Percentiles rank a stretch among this genome's conserved stretches.
These are phyloP conservation scores for Notospermus geniculatus DNA, from an alignment of 1,140 invertebrate species.

Conservation along the genomic window DNA sequence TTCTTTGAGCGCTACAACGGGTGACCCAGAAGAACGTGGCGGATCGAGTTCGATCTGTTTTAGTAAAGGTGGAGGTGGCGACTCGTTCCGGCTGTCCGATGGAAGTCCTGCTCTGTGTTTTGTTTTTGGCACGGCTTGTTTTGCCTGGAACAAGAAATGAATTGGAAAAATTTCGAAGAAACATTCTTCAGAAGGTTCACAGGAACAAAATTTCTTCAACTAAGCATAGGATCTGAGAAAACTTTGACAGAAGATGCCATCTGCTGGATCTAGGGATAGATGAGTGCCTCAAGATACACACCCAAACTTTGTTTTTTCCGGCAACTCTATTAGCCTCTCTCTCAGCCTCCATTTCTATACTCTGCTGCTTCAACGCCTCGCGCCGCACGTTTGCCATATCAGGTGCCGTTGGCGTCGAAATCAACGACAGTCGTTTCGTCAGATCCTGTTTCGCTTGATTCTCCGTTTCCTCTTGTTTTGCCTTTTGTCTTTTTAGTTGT, in stretches of 20 bases:
- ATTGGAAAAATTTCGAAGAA: too few relatives aligned
- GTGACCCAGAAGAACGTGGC: slow-evolving; percentile 31
- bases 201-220: too few relatives aligned
- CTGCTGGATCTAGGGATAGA: slow-evolving; percentile 7
- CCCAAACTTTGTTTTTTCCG: slow-evolving; percentile 42
- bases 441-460: slow-evolving; percentile 35
- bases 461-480: slow-evolving; percentile 42
- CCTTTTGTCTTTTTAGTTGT: slow-evolving; percentile 46
- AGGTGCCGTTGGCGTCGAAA: slow-evolving; percentile 44
- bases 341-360: background rate
- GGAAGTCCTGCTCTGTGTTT: slow-evolving; percentile 34
- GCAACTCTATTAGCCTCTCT: slow-evolving; percentile 25
- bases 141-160: slow-evolving; percentile 38
- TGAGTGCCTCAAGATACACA: slow-evolving; percentile 21
- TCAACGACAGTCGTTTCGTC: slow-evolving; percentile 39
- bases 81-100: slow-evolving; percentile 21
- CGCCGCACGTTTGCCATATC: slow-evolving; percentile 35
- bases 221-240: too few relatives aligned
- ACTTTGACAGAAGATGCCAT: too few relatives aligned
- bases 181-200: too few relatives aligned
- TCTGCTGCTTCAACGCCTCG: slow-evolving; percentile 36
- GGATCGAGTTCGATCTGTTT: background rate
- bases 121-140: slow-evolving; percentile 37
- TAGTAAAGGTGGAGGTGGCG: slow-evolving; percentile 18
- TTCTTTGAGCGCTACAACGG: slow-evolving; percentile 51